Percentiles rank a stretch among this genome's conserved stretches.
Evolutionary conservation across 2,113 vertebrate species (phyloP).

Genomic region (Origma solitaria): DNA sequence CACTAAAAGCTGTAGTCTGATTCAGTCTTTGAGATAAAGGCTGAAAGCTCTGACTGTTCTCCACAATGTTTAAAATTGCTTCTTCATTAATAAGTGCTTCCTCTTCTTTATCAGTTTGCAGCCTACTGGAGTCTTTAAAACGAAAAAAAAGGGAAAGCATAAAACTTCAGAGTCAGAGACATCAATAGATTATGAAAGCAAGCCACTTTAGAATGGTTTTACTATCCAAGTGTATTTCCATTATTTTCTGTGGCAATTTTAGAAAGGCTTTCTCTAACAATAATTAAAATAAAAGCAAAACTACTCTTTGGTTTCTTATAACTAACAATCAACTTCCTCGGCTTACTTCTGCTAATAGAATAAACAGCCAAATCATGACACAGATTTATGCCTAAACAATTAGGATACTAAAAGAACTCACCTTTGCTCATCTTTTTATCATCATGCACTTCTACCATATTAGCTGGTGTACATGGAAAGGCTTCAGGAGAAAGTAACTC

Average conservation of each 20-base stretch:
- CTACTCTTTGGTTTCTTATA: not conserved
- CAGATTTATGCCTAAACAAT: not conserved
- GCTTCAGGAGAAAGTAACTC: slow-evolving; percentile 75
- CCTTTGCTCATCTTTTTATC: slow-evolving; percentile 75
- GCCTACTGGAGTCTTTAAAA: slow-evolving; percentile 67
- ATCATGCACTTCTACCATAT: slow-evolving; percentile 83
- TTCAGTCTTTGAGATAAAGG: slow-evolving; percentile 82
- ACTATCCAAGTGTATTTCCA: not conserved
- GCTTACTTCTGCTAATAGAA: not conserved
- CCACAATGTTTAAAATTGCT: slow-evolving; percentile 93
- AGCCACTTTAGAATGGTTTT: not conserved
- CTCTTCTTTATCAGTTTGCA: slow-evolving; percentile 67
- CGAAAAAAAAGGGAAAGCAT: not conserved
- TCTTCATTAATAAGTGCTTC: slow-evolving; percentile 93
- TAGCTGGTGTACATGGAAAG: slow-evolving; percentile 78
- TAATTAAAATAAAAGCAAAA: not conserved
- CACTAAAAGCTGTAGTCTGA: slow-evolving; percentile 82
- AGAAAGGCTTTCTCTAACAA: not conserved
- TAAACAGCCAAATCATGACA: not conserved
- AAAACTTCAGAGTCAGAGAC: not conserved
- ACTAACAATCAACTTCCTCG: not conserved
- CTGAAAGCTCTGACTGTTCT: slow-evolving; percentile 92
- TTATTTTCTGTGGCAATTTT: not conserved
- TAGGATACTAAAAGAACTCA: slow-evolving; percentile 44
- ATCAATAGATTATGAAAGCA: not conserved